Evolutionary conservation across 2,888 invertebrate genomes (phyloP).

Genomic region (Lamellibrachia columna): DNA sequence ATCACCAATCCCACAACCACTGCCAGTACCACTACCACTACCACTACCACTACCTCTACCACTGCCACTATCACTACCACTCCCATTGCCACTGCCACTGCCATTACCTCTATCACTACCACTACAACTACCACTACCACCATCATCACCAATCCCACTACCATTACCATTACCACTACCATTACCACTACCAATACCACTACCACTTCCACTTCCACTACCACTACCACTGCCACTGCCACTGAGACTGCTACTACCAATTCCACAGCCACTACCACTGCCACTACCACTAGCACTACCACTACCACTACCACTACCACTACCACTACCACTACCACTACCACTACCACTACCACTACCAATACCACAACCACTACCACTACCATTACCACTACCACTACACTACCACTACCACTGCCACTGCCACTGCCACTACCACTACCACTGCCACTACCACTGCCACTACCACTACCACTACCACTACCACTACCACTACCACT

Average conservation of each 20-base stretch:
- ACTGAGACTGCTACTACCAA: constrained; percentile 22
- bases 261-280: constrained; percentile 25
- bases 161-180: constrained; percentile 26
- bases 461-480: not conserved
- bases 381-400: constrained; percentile 27
- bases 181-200: constrained; percentile 27
- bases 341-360: constrained; percentile 27
- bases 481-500: not conserved
- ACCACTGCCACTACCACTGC: constrained; percentile 22
- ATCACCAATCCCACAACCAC: constrained; percentile 24
- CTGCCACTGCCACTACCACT: constrained; percentile 25
- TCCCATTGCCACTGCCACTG: not conserved
- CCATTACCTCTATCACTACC: constrained; percentile 17
- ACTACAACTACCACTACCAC: constrained; percentile 28
- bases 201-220: constrained; percentile 26
- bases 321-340: constrained; percentile 29
- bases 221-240: constrained; percentile 27
- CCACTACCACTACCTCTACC: constrained; percentile 22
- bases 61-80: too few relatives aligned
- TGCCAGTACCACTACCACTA: constrained; percentile 27
- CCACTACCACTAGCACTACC: constrained; percentile 27
- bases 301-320: constrained; percentile 28
- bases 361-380: constrained; percentile 27
- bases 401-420: constrained; percentile 28
- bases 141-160: constrained; percentile 24